phyloP scores from a whole-genome alignment of 1,140 invertebrate species.

The Ceratosolen fusciceps region DNA sequence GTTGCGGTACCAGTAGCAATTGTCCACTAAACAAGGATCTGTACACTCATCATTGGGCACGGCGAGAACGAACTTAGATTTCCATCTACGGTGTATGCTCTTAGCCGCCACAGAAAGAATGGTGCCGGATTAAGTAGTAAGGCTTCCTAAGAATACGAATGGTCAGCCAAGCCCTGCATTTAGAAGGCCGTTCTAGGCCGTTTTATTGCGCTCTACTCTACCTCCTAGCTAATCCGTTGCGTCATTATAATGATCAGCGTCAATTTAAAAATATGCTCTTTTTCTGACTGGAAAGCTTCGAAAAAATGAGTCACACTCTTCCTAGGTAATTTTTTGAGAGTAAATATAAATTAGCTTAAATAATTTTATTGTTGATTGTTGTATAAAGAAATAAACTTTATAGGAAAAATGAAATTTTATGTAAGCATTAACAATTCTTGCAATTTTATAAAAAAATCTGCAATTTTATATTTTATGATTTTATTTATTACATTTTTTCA shows the following conservation, averaged over 20 bases:
- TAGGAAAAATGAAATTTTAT: too few relatives aligned
- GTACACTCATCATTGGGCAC: not conserved
- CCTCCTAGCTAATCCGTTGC: constrained; percentile 20
- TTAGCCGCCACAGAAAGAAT: not conserved
- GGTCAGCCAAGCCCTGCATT: constrained; percentile 52
- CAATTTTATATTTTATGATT: too few relatives aligned
- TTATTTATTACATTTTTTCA: too few relatives aligned
- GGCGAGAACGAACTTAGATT: not conserved
- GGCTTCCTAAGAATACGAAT: constrained; percentile 54
- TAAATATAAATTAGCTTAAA: constrained; percentile 11
- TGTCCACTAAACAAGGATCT: constrained; percentile 8
- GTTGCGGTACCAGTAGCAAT: constrained; percentile 34
- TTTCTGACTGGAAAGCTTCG: not conserved
- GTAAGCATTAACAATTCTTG: too few relatives aligned
- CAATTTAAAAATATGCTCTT: constrained; percentile 4
- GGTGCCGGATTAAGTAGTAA: constrained; percentile 52
- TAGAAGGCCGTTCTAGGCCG: constrained; percentile 62
- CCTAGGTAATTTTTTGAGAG: constrained; percentile 9
- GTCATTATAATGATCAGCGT: constrained; percentile 28
- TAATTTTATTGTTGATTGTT: not conserved
- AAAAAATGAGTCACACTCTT: not conserved
- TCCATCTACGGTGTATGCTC: not conserved
- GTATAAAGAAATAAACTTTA: not conserved
- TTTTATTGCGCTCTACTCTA: constrained; percentile 18
- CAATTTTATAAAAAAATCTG: too few relatives aligned